Conservation (phyloP, 2,888 invertebrate species). For the Drosophila mettleri region DNA sequence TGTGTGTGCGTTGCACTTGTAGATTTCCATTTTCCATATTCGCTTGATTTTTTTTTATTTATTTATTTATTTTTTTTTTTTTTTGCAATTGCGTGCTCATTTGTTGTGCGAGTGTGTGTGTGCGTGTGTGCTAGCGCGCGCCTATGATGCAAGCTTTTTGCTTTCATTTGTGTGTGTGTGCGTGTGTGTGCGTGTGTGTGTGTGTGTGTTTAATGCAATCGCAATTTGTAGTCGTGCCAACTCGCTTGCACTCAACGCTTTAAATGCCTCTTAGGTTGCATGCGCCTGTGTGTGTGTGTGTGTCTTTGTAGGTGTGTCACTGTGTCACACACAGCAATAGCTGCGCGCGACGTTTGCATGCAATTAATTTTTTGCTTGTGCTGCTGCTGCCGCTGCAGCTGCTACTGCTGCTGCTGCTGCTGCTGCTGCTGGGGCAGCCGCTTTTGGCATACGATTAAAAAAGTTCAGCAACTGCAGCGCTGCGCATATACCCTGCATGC, state of each 20-base stretch:
- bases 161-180: constrained; percentile 18
- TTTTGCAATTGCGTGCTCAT: constrained; percentile 73
- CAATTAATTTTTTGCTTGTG: constrained; percentile 42
- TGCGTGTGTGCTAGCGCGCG: constrained; percentile 52
- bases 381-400: constrained; percentile 8
- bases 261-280: constrained; percentile 11
- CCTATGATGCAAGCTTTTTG: constrained; percentile 76
- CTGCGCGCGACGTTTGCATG: constrained; percentile 53
- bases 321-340: constrained; percentile 72
- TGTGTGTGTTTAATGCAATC: constrained; percentile 60
- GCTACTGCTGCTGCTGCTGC: constrained; percentile 8
- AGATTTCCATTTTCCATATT: constrained; percentile 56
- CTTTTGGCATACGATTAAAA: constrained; percentile 53
- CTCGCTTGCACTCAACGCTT: constrained; percentile 51
- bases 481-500: constrained; percentile 46
- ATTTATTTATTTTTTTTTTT: constrained; percentile 28
- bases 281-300: constrained; percentile 17
- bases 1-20: constrained; percentile 21
- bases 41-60: constrained; percentile 31
- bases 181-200: constrained; percentile 40
- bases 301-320: constrained; percentile 68
- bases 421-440: constrained; percentile 14
- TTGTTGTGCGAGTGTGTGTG: constrained; percentile 35
- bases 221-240: constrained; percentile 58
- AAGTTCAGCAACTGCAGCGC: constrained; percentile 63